Evolutionary conservation across 2,113 vertebrate species (phyloP).

Genomic region (Arizona elegans): DNA sequence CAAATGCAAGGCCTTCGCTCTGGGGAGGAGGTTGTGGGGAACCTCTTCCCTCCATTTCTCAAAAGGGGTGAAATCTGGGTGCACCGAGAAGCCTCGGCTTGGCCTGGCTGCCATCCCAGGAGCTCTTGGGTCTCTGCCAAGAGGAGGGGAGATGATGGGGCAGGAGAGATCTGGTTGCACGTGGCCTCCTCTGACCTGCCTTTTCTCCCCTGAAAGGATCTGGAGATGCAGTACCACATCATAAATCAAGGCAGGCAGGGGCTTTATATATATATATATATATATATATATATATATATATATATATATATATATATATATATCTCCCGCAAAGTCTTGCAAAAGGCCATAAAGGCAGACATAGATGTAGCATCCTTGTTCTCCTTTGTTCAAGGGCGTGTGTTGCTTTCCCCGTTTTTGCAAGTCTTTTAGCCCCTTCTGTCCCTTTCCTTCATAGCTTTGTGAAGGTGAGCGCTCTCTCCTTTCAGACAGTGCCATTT

Average conservation of each 20-base stretch:
- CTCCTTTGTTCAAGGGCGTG: background rate
- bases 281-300: too few species aligned
- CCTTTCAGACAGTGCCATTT: background rate
- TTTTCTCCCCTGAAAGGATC: background rate
- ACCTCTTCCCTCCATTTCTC: background rate
- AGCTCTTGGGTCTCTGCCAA: background rate
- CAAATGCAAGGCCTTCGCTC: background rate
- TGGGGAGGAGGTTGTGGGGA: background rate
- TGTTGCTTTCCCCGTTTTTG: background rate
- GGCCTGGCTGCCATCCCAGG: background rate
- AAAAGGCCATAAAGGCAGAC: too few species aligned
- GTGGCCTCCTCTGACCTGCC: background rate
- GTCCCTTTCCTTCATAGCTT: background rate
- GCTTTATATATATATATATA: background rate
- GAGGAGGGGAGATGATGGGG: background rate
- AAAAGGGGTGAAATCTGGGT: background rate
- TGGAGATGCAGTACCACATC: background rate
- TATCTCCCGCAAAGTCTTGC: background rate
- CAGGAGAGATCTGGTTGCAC: background rate
- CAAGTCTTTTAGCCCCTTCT: background rate
- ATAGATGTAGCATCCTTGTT: background rate
- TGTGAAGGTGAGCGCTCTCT: background rate
- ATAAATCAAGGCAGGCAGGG: background rate
- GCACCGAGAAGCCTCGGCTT: background rate
- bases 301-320: too few species aligned